Evolutionary conservation across 1,140 invertebrate genomes (phyloP), one percentile per base, ranked within the genome.

Genomic region (Eufriesea mexicana): DNA sequence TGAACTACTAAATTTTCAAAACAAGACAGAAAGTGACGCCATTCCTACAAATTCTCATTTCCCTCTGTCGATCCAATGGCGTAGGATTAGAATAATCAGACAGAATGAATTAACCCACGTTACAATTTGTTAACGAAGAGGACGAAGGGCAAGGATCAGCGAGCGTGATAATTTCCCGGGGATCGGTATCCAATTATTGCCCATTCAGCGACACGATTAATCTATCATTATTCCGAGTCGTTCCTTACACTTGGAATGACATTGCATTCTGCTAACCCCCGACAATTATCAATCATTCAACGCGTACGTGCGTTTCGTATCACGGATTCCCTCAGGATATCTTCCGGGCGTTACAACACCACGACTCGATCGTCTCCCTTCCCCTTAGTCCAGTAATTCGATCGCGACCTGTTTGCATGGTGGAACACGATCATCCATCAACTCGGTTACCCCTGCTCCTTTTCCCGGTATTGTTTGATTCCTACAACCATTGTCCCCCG

Each of bases 201-300:
- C 85, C 83, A 88, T 87, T 87, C 86, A 84, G 54, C 85, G 62
- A 1, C 35, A 66, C 84, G 79, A 88, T 88, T 87, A 87, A 88
- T 82, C 68, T 66, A 71, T 80, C 78, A 84, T 88, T 87, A 88
- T 75, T 25, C 57, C 47, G 0, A 28, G 81, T 83, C 72, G 86
- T 84, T 76, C 55, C 68, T 75, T 82, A 76, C 57, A 79, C 77
- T 79, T 47, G 75, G 42, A 76, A 55, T 62, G 79, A 81, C 61
- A 75, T 18, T 51, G 70, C 57, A 74, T 28, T 64, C 55, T n/a
- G 64, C 42, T 49, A 14, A 6, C 9, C 47, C 57, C 70, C 0
- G 4, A 51, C 79, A 82, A 76, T 82, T 82, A 82, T 86, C 71
- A 64, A 77, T 87, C 82, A 86, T 51, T 72, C 67, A 35, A 62